Evolutionary conservation across 1,140 invertebrate genomes (phyloP).

Genomic region (Drosophila sucinea): DNA sequence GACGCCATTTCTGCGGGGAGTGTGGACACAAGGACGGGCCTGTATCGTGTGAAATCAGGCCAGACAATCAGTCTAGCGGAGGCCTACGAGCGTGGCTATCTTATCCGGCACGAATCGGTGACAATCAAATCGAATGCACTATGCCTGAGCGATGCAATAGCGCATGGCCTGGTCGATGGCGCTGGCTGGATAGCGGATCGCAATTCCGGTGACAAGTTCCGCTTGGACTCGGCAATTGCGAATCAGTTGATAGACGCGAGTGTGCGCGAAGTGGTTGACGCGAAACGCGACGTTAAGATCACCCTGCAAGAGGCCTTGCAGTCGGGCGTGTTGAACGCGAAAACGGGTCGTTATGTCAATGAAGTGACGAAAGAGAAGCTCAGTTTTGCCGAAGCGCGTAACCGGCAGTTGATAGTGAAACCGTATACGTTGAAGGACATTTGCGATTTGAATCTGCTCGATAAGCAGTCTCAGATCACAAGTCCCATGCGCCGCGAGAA

Average conservation of each 20-base stretch:
- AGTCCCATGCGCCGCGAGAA: constrained; percentile 91
- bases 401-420: constrained; percentile 91
- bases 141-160: constrained; percentile 91
- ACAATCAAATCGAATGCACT: constrained; percentile 89
- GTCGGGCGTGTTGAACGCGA: constrained; percentile 90
- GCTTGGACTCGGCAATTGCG: constrained; percentile 91
- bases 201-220: constrained; percentile 91
- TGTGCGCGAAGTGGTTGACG: constrained; percentile 91
- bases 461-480: constrained; percentile 88
- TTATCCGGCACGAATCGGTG: constrained; percentile 89
- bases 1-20: constrained; percentile 91
- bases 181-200: constrained; percentile 92
- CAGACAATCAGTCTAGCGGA: constrained; percentile 90
- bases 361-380: constrained; percentile 89
- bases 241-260: constrained; percentile 90
- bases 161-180: constrained; percentile 91
- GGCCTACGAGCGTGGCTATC: constrained; percentile 89
- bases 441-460: constrained; percentile 91
- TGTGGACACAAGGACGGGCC: constrained; percentile 90
- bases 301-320: constrained; percentile 91
- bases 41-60: constrained; percentile 87
- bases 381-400: constrained; percentile 90
- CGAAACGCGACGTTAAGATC: constrained; percentile 90
- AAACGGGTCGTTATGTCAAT: constrained; percentile 91
- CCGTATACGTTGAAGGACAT: constrained; percentile 95